phyloP scores from a whole-genome alignment of 2,888 invertebrate species.

The Byasa hedistus region DNA sequence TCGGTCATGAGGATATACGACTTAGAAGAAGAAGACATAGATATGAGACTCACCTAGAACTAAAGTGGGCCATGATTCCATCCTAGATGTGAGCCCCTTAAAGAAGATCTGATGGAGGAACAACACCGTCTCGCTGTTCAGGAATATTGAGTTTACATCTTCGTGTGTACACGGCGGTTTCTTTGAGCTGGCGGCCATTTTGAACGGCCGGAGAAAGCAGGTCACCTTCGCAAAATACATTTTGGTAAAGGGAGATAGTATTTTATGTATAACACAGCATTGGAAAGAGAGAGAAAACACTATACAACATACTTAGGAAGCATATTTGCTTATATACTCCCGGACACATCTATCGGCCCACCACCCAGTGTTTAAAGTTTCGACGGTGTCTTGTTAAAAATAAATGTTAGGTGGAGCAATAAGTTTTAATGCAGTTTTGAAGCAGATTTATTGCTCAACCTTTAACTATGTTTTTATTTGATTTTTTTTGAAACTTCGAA shows the following conservation, averaged over 20 bases:
- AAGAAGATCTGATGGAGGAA: conserved; percentile 96
- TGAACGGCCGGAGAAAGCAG: conserved; percentile 92
- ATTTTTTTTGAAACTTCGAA: too few species aligned
- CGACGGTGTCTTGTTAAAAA: too few species aligned
- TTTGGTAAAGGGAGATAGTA: not conserved
- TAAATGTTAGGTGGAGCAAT: too few species aligned
- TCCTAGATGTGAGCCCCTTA: conserved; percentile 92
- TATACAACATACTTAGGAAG: too few species aligned
- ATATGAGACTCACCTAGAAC: conserved; percentile 84
- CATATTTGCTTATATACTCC: too few species aligned
- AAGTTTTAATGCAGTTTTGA: too few species aligned
- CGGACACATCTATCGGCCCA: too few species aligned
- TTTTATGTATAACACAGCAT: not conserved
- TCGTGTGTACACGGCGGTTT: conserved; percentile 96
- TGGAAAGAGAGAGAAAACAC: not conserved
- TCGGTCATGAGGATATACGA: too few species aligned
- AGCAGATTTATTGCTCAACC: too few species aligned
- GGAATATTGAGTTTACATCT: conserved; percentile 95
- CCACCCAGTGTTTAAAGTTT: too few species aligned
- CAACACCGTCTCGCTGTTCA: conserved; percentile 94
- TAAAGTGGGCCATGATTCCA: conserved; percentile 96
- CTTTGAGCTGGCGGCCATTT: conserved; percentile 96
- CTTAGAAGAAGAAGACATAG: too few species aligned
- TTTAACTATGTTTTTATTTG: too few species aligned
- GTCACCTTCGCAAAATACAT: conserved; percentile 73